phyloP scores from a whole-genome alignment of 2,888 invertebrate genomes.

The Micropterix aruncella region DNA sequence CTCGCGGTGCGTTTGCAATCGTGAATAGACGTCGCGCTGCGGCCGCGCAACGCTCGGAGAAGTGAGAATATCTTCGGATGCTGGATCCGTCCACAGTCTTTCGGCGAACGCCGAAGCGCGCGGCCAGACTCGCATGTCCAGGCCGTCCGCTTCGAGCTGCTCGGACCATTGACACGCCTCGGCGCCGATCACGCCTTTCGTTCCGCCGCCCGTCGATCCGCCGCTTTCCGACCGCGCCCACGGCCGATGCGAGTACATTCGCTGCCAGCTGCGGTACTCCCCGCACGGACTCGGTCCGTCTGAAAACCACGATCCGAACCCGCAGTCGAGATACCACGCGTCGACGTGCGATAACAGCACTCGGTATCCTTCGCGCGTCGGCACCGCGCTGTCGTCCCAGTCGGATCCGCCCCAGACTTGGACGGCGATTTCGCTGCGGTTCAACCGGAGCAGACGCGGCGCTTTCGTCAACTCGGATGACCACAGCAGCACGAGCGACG shows the following conservation, averaged over 20 bases:
- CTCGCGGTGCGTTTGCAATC: constrained; percentile 51
- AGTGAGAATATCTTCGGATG: constrained; percentile 24
- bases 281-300: constrained; percentile 76
- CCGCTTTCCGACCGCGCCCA: constrained; percentile 30
- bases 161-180: constrained; percentile 80
- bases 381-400: constrained; percentile 67
- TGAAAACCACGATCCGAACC: constrained; percentile 75
- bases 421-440: constrained; percentile 44
- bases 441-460: constrained; percentile 47
- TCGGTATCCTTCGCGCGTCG: constrained; percentile 63
- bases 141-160: constrained; percentile 56
- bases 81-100: constrained; percentile 56
- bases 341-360: constrained; percentile 75
- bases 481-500: constrained; percentile 52
- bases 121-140: constrained; percentile 75
- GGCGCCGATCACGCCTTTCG: constrained; percentile 44
- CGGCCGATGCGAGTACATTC: constrained; percentile 71
- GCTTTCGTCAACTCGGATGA: constrained; percentile 63
- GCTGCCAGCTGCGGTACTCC: constrained; percentile 79
- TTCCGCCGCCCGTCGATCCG: constrained; percentile 50
- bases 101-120: constrained; percentile 70
- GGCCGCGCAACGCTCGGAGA: constrained; percentile 19
- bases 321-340: constrained; percentile 81
- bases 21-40: constrained; percentile 46
- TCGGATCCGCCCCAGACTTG: constrained; percentile 73